These are phyloP conservation scores for Whitmania pigra DNA, from an alignment of 1,140 invertebrate genomes.

Conservation along the genomic window DNA sequence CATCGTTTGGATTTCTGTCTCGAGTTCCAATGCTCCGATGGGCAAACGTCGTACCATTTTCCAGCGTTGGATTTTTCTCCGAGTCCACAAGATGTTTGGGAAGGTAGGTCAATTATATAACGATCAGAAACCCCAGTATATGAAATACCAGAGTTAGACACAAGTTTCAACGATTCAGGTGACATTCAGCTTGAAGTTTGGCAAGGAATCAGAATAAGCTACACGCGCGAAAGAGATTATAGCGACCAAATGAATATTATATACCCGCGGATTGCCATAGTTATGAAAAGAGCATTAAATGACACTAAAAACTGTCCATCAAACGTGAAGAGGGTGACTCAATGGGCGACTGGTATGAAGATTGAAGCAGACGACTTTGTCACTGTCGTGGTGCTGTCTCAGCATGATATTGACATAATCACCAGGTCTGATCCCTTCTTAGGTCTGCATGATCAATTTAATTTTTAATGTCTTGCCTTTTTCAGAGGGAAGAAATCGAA, in stretches of 20 bases:
- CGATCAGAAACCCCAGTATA: not conserved
- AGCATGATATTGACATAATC: not conserved
- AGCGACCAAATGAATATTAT: not conserved
- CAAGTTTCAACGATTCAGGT: not conserved
- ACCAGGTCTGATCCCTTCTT: not conserved
- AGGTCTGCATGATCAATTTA: not conserved
- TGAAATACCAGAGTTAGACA: not conserved
- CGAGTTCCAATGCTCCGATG: not conserved
- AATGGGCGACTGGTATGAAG: not conserved
- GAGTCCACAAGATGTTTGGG: constrained; percentile 1
- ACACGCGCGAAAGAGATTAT: not conserved
- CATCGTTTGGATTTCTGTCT: not conserved
- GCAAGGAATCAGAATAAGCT: constrained; percentile 2
- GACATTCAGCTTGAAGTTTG: not conserved
- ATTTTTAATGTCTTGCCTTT: not conserved
- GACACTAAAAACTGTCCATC: not conserved
- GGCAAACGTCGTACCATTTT: not conserved
- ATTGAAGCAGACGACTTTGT: not conserved
- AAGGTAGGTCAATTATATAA: not conserved
- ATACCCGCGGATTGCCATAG: not conserved
- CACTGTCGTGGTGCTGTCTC: not conserved
- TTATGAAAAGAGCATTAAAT: not conserved
- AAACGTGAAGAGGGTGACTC: not conserved
- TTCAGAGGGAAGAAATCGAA: constrained; percentile 2
- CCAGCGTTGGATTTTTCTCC: not conserved